Base-by-base conservation (phyloP, 2,113 vertebrate genomes). In the Aix galericulata region DNA sequence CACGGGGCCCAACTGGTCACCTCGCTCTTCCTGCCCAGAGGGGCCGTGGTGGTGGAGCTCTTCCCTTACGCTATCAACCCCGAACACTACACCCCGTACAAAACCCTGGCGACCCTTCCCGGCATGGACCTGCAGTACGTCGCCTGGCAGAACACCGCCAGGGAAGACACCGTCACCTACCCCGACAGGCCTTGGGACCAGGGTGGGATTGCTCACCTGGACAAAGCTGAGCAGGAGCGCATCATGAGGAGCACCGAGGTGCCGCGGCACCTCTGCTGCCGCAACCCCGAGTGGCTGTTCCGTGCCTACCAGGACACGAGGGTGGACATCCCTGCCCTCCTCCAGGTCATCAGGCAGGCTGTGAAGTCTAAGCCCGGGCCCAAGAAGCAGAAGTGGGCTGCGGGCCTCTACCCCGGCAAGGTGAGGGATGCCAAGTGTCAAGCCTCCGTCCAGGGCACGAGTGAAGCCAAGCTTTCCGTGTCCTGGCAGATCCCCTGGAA, bases 401-500 rank as follows among this genome's bases (percentile, higher is more conserved):
- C 97, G 34, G 96, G 97, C 34, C 97, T 99, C 60, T 99, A 99
- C 93, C 99, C 99, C 0, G 99, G 99, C 83, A 98, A 98, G 82
- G 99, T 99, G 86, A 98, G 99, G 91, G 98, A 99, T 91, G 97
- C 99, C 8, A 98, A 97, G 60, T 99, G 99, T 97, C 99, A 99
- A 93, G 98, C 99, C 8, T 98, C 98, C 1, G 98, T 99, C 62
- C 99, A 99, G 96, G 99, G 98, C 5, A 97, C 98, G 2, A 98
- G 98, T 0, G 99, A 99, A 97, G 99, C 99, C 18, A 99, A 98
- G 92, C 98, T 99, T 77, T 97, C 98, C 0, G 98, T 99, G 68
- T 99, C 99, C 32, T 99, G 99, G 99, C 98, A 99, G 97, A 99
- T 99, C 53, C 99, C 99, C 0, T 99, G 99, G 99, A 99, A 99